Evolutionary conservation across 2,797 vertebrate genomes (phyloP).

Genomic region (Hypotaenidia philippensis): DNA sequence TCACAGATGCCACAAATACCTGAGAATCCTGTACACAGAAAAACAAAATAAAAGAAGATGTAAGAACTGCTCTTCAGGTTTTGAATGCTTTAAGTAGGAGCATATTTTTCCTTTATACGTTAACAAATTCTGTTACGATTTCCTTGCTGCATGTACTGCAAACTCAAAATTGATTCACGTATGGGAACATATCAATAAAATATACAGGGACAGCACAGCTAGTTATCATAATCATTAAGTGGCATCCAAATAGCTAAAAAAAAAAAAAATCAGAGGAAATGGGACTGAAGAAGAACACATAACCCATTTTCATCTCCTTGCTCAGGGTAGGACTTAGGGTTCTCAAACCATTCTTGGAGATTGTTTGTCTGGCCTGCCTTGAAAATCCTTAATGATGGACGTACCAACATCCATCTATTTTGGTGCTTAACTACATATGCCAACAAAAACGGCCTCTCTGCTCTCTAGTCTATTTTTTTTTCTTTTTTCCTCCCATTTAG

Average conservation of each 20-base stretch:
- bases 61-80: not conserved
- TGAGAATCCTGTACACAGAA: not conserved
- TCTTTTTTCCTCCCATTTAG: not conserved
- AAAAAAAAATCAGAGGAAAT: not conserved
- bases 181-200: not conserved
- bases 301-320: not conserved
- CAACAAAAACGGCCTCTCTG: not conserved
- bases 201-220: not conserved
- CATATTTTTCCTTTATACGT: not conserved
- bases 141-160: not conserved
- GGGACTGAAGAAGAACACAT: not conserved
- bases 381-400: not conserved
- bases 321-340: not conserved
- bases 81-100: not conserved
- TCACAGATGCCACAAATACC: not conserved
- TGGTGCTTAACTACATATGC: not conserved
- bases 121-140: not conserved
- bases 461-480: not conserved
- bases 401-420: not conserved
- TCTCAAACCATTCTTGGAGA: not conserved
- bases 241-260: not conserved
- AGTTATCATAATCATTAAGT: not conserved
- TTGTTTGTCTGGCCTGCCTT: not conserved
- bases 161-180: not conserved
- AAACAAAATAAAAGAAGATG: not conserved